Conservation (phyloP, 2,888 invertebrate species). For the Orthosia gothica region DNA sequence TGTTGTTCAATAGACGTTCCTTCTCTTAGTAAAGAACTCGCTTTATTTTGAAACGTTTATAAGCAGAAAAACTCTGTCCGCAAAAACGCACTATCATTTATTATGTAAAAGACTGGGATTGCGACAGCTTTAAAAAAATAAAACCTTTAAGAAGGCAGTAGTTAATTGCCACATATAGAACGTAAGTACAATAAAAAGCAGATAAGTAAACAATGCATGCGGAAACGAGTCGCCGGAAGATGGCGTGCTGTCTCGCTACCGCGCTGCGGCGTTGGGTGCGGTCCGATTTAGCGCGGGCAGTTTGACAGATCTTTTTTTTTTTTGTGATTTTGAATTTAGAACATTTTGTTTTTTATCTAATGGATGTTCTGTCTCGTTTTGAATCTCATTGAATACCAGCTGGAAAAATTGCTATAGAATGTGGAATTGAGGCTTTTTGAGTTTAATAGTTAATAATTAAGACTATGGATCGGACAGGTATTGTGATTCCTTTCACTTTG, state of each 20-base stretch:
- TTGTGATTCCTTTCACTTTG: not conserved
- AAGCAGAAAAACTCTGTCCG: not conserved
- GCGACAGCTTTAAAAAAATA: conserved; percentile 18
- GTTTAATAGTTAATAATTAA: too few species aligned
- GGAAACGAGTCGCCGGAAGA: conserved; percentile 79
- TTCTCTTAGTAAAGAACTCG: not conserved
- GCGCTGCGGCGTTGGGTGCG: conserved; percentile 32
- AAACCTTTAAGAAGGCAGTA: conserved; percentile 9
- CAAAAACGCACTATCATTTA: not conserved
- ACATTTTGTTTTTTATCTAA: not conserved
- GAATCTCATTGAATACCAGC: not conserved
- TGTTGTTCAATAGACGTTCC: not conserved
- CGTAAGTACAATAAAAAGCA: conserved; percentile 51
- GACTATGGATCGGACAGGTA: not conserved
- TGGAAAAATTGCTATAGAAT: too few species aligned
- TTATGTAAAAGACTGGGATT: conserved; percentile 23
- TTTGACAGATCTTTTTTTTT: not conserved
- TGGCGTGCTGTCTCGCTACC: conserved; percentile 57
- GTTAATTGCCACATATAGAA: conserved; percentile 26
- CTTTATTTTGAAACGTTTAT: not conserved
- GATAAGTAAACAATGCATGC: conserved; percentile 72
- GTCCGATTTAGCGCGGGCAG: conserved; percentile 22
- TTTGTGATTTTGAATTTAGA: not conserved
- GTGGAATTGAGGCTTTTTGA: too few species aligned
- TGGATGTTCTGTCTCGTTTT: not conserved